These are phyloP conservation scores for Bucorvus abyssinicus DNA, from an alignment of 2,797 vertebrate species.

Conservation along the genomic window DNA sequence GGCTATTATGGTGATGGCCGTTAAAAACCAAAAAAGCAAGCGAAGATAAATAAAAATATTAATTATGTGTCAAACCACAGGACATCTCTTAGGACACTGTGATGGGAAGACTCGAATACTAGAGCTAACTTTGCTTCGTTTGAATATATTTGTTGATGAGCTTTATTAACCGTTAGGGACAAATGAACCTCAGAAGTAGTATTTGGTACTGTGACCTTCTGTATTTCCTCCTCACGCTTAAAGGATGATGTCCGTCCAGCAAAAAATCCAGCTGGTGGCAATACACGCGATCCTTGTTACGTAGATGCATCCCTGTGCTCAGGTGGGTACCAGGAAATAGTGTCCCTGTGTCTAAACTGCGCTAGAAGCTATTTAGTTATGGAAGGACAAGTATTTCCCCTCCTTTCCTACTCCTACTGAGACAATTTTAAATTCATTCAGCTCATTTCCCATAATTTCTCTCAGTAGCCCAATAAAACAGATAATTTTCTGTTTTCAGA, in stretches of 20 bases:
- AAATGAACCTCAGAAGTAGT: background rate
- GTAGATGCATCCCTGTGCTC: background rate
- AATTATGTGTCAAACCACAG: slow-evolving; percentile 61
- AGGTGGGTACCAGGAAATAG: background rate
- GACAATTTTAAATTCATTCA: slow-evolving; percentile 17
- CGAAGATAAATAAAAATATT: slow-evolving; percentile 49
- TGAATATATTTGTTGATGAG: background rate
- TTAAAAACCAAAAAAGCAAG: background rate
- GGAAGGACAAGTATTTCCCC: background rate
- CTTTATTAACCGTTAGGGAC: slow-evolving; percentile 41
- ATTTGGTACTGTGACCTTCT: background rate
- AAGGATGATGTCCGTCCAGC: background rate
- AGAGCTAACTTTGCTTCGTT: background rate
- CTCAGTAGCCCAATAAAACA: slow-evolving; percentile 36
- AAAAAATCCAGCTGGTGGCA: background rate
- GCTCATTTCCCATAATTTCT: slow-evolving; percentile 34
- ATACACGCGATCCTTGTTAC: fast-evolving
- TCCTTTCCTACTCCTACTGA: background rate
- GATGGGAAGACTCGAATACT: background rate
- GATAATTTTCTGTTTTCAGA: background rate
- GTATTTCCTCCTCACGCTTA: background rate
- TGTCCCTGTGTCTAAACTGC: background rate
- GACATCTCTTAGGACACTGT: slow-evolving; percentile 16
- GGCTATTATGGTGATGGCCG: background rate
- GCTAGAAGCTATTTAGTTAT: background rate